Conservation (phyloP, 2,797 vertebrate genomes). For the Mormyrops boulengeri region DNA sequence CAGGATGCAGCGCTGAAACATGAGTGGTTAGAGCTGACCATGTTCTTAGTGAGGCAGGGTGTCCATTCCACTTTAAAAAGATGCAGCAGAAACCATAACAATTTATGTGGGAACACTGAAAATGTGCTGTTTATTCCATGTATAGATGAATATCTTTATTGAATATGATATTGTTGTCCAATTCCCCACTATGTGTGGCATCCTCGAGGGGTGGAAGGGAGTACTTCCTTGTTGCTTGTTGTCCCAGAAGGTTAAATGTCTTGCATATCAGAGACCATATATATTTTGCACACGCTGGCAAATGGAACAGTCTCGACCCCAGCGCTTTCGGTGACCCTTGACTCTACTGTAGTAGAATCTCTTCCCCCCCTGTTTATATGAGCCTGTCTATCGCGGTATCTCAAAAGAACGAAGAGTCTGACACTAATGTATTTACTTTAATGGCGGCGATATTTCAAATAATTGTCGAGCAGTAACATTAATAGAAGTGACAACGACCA, state of each 20-base stretch:
- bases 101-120: neutral
- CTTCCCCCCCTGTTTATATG: neutral
- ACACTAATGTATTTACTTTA: constrained; percentile 8
- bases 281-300: neutral
- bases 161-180: neutral
- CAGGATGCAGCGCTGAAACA: neutral
- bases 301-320: neutral
- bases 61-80: neutral
- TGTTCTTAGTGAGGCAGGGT: neutral
- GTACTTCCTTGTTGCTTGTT: neutral
- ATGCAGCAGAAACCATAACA: neutral
- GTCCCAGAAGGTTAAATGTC: neutral
- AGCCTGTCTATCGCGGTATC: neutral
- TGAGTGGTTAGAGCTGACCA: neutral
- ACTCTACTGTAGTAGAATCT: neutral
- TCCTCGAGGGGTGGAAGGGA: neutral
- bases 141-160: neutral
- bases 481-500: neutral
- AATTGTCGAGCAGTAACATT: neutral
- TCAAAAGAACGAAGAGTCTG: neutral
- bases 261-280: neutral
- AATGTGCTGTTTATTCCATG: neutral
- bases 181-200: neutral
- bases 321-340: neutral
- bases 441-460: constrained; percentile 11